Evolutionary conservation across 2,797 vertebrate species (phyloP).

Genomic region (Rhinophrynus dorsalis): DNA sequence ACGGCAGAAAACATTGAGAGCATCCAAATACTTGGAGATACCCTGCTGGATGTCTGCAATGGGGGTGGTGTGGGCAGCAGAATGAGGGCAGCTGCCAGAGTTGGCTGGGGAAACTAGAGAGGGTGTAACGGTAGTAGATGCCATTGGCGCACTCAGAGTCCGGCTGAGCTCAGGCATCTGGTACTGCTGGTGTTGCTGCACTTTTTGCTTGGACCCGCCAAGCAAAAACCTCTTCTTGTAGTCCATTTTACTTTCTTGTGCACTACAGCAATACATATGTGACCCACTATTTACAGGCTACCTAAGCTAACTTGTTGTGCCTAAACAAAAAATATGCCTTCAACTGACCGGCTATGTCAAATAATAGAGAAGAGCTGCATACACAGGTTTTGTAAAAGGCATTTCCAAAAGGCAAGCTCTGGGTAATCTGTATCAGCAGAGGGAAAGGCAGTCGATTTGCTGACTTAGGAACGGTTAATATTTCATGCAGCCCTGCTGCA

Average conservation of each 20-base stretch:
- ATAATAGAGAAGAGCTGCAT: constrained; percentile 72
- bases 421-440: constrained; percentile 63
- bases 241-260: constrained; percentile 99
- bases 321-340: constrained; percentile 52
- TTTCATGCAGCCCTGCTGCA: constrained; percentile 82
- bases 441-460: constrained; percentile 63
- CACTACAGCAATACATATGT: constrained; percentile 99
- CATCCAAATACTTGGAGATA: constrained; percentile 98
- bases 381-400: constrained; percentile 81
- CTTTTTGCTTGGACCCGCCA: constrained; percentile 99
- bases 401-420: constrained; percentile 78
- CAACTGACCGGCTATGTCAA: constrained; percentile 71
- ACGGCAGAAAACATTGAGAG: constrained; percentile 96
- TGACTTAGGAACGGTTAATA: constrained; percentile 63
- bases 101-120: constrained; percentile 79
- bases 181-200: constrained; percentile 98
- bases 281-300: constrained; percentile 51
- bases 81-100: constrained; percentile 79
- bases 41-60: constrained; percentile 98
- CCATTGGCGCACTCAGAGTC: constrained; percentile 87
- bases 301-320: constrained; percentile 31
- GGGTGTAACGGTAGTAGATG: constrained; percentile 70
- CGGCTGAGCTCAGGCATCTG: constrained; percentile 94
- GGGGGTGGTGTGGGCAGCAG: constrained; percentile 80
- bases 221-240: constrained; percentile 99